Evolutionary conservation across 1,140 invertebrate genomes (phyloP), one percentile per base, ranked within the genome.

Genomic region (Procambarus virginalis): DNA sequence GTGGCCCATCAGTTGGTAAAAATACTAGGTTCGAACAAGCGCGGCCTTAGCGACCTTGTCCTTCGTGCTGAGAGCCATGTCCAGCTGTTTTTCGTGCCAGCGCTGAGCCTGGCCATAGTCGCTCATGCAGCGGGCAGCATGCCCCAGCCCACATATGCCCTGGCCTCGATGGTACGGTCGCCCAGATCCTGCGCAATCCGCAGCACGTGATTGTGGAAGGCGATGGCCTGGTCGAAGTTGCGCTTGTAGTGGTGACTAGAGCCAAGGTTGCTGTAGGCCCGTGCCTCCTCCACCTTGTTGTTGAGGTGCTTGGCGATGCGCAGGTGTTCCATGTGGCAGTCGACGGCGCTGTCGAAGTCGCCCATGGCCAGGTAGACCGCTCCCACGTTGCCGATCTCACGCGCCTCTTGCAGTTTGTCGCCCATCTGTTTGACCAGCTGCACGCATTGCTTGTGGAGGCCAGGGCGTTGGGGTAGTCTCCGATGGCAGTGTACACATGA

Each of bases 371-470:
- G 94, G 94, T 99, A 99, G 12, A 99, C 98, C 0, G 98, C 97
- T 0, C 98, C 98, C 0, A 99, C 98, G 93, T 99, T 99, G 20
- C 98, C 98, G 87, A 99, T 99, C 94, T 99, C 98, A 45, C 98
- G 94, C 0, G 98, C 98, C 94, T 99, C 97, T 93, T 98, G 98
- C 20, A 99, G 94, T 55, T 96, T 95, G 94, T 99, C 98, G 0
- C 97, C 97, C 95, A 98, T 97, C 94, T 99, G 98, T 94, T 98
- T 98, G 1, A 98, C 97, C 20, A 99, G 95, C 93, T 99, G 97
- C 0, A 99, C 97, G 94, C 98, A 99, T 93, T 99, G 98, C 93
- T 99, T 99, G 94, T 99, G 98, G 97, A 98, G 4, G 98, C 97
- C 51, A 99, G 94, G 0, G 98, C 98, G 94, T 99, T 99, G 0